Evolutionary conservation across 2,888 invertebrate genomes (phyloP).

Genomic region (Tenthredo livida): DNA sequence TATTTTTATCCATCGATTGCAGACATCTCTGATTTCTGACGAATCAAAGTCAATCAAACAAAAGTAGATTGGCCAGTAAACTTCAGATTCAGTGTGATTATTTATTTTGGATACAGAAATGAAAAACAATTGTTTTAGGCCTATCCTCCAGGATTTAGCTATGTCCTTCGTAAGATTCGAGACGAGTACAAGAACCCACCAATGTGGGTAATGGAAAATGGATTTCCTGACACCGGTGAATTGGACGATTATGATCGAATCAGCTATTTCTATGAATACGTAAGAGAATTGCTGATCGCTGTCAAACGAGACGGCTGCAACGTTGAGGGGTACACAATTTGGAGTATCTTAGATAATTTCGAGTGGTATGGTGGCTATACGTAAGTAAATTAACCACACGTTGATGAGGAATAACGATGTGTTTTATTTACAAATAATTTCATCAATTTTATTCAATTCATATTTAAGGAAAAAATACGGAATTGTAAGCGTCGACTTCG

Average conservation of each 20-base stretch:
- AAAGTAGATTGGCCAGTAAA: no score
- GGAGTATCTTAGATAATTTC: conserved; percentile 79
- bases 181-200: conserved; percentile 80
- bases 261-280: conserved; percentile 65
- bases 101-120: conserved; percentile 46
- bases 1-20: no score
- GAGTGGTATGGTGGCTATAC: conserved; percentile 84
- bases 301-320: conserved; percentile 76
- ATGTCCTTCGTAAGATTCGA: conserved; percentile 80
- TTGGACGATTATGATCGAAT: conserved; percentile 64
- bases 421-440: neutral
- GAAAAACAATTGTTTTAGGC: neutral
- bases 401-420: conserved; percentile 83
- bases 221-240: conserved; percentile 79
- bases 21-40: no score
- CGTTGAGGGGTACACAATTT: conserved; percentile 77
- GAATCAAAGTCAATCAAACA: no score
- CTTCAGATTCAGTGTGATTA: conserved; percentile 21
- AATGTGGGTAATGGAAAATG: conserved; percentile 82
- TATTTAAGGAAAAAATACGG: conserved; percentile 84
- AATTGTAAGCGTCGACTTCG: conserved; percentile 84
- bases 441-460: conserved; percentile 34
- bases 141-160: conserved; percentile 82
- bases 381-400: conserved; percentile 87
- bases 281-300: conserved; percentile 68